Evolutionary conservation across 2,888 invertebrate genomes (phyloP).

Genomic region (Tenthredo mesomela): DNA sequence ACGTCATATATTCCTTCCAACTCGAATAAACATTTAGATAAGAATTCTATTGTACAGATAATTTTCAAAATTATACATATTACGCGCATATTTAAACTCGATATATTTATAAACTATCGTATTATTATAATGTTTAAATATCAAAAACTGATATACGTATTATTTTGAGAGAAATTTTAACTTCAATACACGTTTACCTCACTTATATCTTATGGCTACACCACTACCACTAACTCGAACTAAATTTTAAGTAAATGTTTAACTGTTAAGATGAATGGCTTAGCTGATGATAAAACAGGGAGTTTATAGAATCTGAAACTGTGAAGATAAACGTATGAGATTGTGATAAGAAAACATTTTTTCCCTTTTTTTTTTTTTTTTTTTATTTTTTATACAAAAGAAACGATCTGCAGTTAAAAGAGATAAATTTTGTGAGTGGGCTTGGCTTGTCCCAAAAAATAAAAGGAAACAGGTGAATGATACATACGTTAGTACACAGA

Average conservation of each 20-base stretch:
- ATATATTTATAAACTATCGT: too few species aligned
- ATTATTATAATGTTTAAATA: neutral
- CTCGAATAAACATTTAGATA: neutral
- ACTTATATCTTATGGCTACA: neutral
- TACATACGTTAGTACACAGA: slow-evolving; percentile 4
- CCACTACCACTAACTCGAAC: neutral
- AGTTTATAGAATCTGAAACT: neutral
- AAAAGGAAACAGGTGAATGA: slow-evolving; percentile 9
- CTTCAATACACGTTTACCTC: neutral
- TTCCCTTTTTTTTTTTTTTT: neutral
- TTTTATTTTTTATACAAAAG: too few species aligned
- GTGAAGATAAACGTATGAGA: neutral
- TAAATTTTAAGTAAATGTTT: slow-evolving; percentile 13
- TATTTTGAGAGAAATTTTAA: neutral
- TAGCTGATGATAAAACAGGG: neutral
- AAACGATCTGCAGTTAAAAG: neutral
- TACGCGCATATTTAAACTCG: neutral
- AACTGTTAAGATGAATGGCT: neutral
- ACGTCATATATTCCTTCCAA: neutral
- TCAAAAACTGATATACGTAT: neutral
- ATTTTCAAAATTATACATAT: neutral
- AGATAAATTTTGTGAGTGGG: slow-evolving; percentile 2
- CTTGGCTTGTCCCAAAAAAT: neutral
- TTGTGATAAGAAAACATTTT: neutral
- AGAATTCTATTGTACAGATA: neutral